Percentiles rank a stretch among this genome's conserved stretches.
Evolutionary conservation across 1,140 invertebrate genomes (phyloP).

Genomic region (Tetranychus urticae): DNA sequence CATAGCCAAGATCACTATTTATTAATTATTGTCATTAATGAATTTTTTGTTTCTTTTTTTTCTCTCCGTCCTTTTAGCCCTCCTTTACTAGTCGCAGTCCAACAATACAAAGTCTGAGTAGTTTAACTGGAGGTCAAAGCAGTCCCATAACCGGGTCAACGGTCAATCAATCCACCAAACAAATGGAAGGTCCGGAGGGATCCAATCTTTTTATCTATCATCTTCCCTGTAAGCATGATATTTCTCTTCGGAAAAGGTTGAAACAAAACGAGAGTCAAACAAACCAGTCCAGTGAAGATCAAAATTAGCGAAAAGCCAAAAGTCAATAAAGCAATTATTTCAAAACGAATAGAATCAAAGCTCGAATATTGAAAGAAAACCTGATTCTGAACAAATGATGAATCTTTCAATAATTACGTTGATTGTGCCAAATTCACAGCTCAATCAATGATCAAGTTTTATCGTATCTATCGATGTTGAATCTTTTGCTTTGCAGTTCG

Average conservation of each 20-base stretch:
- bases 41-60: no score
- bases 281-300: background rate
- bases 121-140: background rate
- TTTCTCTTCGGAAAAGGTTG: background rate
- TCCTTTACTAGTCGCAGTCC: background rate
- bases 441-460: no score
- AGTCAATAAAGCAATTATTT: background rate
- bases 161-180: background rate
- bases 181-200: slow-evolving; percentile 13
- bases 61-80: background rate
- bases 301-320: background rate
- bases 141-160: background rate
- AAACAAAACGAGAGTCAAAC: background rate
- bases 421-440: no score
- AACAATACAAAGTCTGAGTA: background rate
- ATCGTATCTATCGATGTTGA: no score
- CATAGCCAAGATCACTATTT: no score
- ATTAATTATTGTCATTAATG: no score
- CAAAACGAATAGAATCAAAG: no score
- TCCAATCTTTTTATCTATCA: slow-evolving; percentile 14
- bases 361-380: no score
- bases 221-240: slow-evolving; percentile 3
- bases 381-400: no score
- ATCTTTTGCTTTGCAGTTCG: no score
- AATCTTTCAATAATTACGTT: no score